A percentile compares a stretch with the other conserved stretches of the same genome.
Conservation (phyloP, 2,113 vertebrate species). For the Xiphophorus maculatus region DNA sequence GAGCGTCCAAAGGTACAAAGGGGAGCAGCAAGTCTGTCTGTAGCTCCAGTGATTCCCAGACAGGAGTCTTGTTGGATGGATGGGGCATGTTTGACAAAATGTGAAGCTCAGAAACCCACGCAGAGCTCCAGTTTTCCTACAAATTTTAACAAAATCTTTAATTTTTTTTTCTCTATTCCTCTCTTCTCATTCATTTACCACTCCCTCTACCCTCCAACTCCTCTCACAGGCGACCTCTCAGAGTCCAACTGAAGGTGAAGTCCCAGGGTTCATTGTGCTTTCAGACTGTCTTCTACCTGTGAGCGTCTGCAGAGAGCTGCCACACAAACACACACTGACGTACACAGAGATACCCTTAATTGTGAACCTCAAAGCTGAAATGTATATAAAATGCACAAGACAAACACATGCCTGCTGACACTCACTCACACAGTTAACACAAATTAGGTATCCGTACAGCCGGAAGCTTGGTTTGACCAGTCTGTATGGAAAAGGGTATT, state of each 20-base stretch:
- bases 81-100: constrained; percentile 57
- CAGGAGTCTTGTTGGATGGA: constrained; percentile 35
- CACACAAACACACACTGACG: constrained; percentile 32
- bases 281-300: constrained; percentile 73
- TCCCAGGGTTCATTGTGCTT: constrained; percentile 72
- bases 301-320: constrained; percentile 66
- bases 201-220: constrained; percentile 43
- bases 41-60: constrained; percentile 23
- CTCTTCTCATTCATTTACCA: constrained; percentile 43
- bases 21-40: constrained; percentile 26
- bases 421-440: constrained; percentile 55
- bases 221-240: constrained; percentile 72
- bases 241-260: constrained; percentile 68
- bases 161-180: constrained; percentile 53
- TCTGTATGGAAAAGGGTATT: constrained; percentile 70
- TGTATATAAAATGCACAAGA: constrained; percentile 76
- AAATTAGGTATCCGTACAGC: constrained; percentile 51
- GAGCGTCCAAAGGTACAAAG: constrained; percentile 27
- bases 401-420: constrained; percentile 42
- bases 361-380: constrained; percentile 56
- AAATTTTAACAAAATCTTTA: constrained; percentile 53
- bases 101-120: constrained; percentile 37
- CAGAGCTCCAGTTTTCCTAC: constrained; percentile 27
- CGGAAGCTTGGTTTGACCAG: constrained; percentile 57
- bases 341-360: constrained; percentile 39